A percentile compares a stretch with the other conserved stretches of the same genome.
These are phyloP conservation scores for Ctenosaura bakeri DNA, from an alignment of 2,797 vertebrate species.

Conservation along the genomic window DNA sequence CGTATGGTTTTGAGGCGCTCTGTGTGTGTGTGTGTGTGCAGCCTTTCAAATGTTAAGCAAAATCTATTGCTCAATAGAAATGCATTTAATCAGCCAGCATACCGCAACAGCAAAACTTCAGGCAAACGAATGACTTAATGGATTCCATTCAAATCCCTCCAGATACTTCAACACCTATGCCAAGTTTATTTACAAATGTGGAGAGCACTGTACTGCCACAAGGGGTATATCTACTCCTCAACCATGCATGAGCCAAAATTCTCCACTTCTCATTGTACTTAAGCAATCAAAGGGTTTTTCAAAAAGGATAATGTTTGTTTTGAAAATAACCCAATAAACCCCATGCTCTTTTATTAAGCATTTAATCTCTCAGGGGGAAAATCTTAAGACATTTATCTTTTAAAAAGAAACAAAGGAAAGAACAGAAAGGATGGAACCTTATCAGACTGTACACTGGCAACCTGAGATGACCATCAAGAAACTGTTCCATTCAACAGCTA, in stretches of 20 bases:
- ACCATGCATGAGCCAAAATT: background rate
- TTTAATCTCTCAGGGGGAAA: background rate
- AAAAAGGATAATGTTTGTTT: background rate
- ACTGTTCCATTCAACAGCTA: background rate
- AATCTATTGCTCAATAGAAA: conserved; percentile 24
- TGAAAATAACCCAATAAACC: conserved; percentile 1
- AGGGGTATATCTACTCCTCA: background rate
- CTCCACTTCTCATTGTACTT: background rate
- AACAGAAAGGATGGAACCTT: background rate
- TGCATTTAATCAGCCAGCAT: conserved; percentile 37
- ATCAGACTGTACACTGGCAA: background rate
- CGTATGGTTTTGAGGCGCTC: conserved; percentile 13
- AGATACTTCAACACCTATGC: background rate
- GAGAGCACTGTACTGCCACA: background rate
- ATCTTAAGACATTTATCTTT: background rate
- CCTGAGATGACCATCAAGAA: background rate
- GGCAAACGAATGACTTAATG: conserved; percentile 36
- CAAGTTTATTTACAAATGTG: conserved; percentile 23
- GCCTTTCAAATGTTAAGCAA: conserved; percentile 25
- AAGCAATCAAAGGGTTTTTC: background rate
- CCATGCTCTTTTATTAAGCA: background rate
- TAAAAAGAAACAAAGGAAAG: background rate
- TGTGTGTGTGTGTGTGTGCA: background rate
- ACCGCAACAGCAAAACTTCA: conserved; percentile 1
- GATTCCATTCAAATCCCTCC: conserved; percentile 24